Evolutionary conservation across 1,140 invertebrate species (phyloP), one percentile per base, ranked within the genome.

Genomic region (Calephelis nemesis): DNA sequence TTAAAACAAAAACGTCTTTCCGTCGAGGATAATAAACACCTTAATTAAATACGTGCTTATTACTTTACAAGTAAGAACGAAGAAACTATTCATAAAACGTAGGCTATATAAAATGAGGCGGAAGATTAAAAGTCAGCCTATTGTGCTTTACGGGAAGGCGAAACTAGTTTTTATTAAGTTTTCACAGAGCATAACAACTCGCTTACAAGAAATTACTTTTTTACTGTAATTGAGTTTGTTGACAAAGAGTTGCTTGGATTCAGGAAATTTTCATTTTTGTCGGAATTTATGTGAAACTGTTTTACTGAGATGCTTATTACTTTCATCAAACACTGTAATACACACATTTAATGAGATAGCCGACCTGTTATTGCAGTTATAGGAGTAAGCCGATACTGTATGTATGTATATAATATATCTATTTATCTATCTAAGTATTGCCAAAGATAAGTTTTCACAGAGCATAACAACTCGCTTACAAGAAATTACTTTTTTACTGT

Each of bases 111-210:
- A 54, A 54, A 54, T 54, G 52, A 54, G 19, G 15, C 52, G 52
- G 52, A 54, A 54, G 52, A 54, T 54, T 54, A 54, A 54, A 54
- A 54, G 52, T 54, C 19, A 54, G 52, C 15, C 52, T 54, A 54
- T 54, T 54, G 52, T 54, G 30, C 15, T 10, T 8, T 10, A 15
- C 52, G 52, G 52, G 52, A 54, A 54, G 52, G 52, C 15, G 52
- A 54, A 54, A 30, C 52, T 11, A 54, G 52, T 54, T 54, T 54
- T 54, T 54, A 54, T 54, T 54, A 15, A 54, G 50, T 54, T 54
- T 54, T 54, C 30, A 54, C 11, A 54, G 52, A 15, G 42, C 42
- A 45, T 45, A 45, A 39, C 52, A 54, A 54, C 30, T 54, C 52
- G 52, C 19, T 54, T 54, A 39, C 52, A 54, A 54, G 48, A 49